phyloP scores from a whole-genome alignment of 2,888 invertebrate genomes.

The Pantelozetes paolii region DNA sequence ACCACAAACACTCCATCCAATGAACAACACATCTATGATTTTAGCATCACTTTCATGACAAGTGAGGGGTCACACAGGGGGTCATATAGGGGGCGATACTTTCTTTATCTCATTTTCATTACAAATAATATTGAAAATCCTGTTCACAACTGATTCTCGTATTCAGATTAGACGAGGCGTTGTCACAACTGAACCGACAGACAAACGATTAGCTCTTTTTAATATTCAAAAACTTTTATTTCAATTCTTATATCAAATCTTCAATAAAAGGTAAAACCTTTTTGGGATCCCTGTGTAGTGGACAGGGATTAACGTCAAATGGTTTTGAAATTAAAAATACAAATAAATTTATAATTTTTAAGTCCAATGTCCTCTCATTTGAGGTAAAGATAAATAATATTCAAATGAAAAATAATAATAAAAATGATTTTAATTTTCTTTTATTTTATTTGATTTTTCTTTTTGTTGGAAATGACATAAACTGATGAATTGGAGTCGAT shows the following conservation, averaged over 20 bases:
- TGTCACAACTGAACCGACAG: not conserved
- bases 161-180: slow-evolving; percentile 24
- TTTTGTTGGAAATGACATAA: not conserved
- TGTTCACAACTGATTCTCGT: slow-evolving; percentile 4
- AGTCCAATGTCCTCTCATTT: not conserved
- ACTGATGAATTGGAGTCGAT: slow-evolving; percentile 13
- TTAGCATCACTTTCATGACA: not conserved
- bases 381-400: not conserved
- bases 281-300: not conserved
- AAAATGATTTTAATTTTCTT: not conserved
- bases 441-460: not conserved
- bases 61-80: not conserved
- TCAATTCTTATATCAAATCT: not conserved
- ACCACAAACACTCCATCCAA: not conserved
- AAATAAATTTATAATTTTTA: not conserved
- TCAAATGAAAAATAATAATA: not conserved
- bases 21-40: not conserved
- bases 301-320: slow-evolving; percentile 16
- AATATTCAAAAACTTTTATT: not conserved
- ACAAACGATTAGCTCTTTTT: not conserved
- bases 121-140: slow-evolving; percentile 7
- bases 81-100: not conserved
- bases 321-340: not conserved
- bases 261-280: not conserved
- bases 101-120: not conserved